Evolutionary conservation across 2,888 invertebrate genomes (phyloP), one percentile per base, ranked within the genome.

Genomic region (Harpalus rufipes): DNA sequence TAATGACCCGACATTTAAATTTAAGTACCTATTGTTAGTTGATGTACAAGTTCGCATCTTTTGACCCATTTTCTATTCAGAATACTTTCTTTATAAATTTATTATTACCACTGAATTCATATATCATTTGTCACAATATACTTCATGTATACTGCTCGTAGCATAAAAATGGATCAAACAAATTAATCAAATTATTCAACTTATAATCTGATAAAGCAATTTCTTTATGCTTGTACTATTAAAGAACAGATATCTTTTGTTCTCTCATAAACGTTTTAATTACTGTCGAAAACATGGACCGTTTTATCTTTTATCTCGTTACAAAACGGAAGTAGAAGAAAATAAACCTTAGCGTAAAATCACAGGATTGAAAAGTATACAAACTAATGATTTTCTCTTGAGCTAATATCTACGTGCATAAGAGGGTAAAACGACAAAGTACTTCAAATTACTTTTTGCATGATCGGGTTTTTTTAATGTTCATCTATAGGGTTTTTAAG

Each of bases 11-110:
- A 25, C 65, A 65, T 65, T 65, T 1, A 65, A 18, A 65, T 65
- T 65, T 65, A 65, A 65, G 21, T 65, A 32, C 8, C 65, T 12
- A 65, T 65, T 65, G 65, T 65, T 65, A 65, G 32, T 10, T 32
- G 25, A 65, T n/a, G 7, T 59, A 10, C 25, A 65, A 65, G 65
- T 65, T 65, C n/a, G 65, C 65, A 65, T 65, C 10, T 18, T 25
- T 65, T 65, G 65, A 65, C 65, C 65, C n/a, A 32, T 21, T 65
- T 65, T 32, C 32, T 32, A 32, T 32, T 32, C 32, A 32, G 32
- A 32, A 32, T 32, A 32, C 32, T 32, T 32, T 32, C 32, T 32
- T 32, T 32, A 32, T 32, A 32, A 32, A 32, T 25, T 12, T 59
- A 59, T n/a, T 59, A 59, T 16, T 16, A n/a, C 59, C 7, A 59